These are phyloP conservation scores for Drosophila emarginata DNA, from an alignment of 2,888 invertebrate genomes.

Conservation along the genomic window DNA sequence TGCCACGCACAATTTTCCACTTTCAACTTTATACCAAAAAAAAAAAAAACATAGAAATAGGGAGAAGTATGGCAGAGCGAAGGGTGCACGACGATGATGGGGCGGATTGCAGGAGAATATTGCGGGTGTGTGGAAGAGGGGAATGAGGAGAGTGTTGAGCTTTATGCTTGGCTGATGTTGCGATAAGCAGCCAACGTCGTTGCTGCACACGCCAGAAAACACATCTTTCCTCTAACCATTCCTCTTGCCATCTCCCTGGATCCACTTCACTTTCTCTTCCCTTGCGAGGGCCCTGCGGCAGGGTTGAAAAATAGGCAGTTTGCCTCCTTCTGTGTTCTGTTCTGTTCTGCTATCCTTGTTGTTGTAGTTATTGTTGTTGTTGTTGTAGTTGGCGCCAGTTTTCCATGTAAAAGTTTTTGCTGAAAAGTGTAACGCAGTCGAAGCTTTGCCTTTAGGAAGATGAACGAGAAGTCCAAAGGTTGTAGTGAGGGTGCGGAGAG, in stretches of 20 bases:
- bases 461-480: neutral
- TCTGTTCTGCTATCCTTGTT: neutral
- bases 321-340: constrained; percentile 1
- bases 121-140: constrained; percentile 16
- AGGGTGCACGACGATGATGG: constrained; percentile 18
- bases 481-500: constrained; percentile 4
- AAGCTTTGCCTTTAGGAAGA: constrained; percentile 21
- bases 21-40: constrained; percentile 58
- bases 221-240: neutral
- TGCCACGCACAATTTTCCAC: constrained; percentile 75
- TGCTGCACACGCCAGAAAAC: constrained; percentile 63
- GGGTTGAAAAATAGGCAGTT: constrained; percentile 62
- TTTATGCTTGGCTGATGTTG: constrained; percentile 76
- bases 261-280: constrained; percentile 3
- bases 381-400: constrained; percentile 70
- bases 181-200: constrained; percentile 69
- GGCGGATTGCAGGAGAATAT: constrained; percentile 17
- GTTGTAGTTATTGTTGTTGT: constrained; percentile 39
- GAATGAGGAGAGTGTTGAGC: constrained; percentile 50
- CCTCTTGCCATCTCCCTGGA: neutral
- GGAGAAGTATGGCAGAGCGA: constrained; percentile 7
- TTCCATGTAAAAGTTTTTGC: constrained; percentile 66
- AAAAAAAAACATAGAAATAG: constrained; percentile 4
- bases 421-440: constrained; percentile 73
- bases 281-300: constrained; percentile 32